Evolutionary conservation across 2,797 vertebrate genomes (phyloP), one percentile per base, ranked within the genome.

Genomic region (Percopsis omiscomaycus): DNA sequence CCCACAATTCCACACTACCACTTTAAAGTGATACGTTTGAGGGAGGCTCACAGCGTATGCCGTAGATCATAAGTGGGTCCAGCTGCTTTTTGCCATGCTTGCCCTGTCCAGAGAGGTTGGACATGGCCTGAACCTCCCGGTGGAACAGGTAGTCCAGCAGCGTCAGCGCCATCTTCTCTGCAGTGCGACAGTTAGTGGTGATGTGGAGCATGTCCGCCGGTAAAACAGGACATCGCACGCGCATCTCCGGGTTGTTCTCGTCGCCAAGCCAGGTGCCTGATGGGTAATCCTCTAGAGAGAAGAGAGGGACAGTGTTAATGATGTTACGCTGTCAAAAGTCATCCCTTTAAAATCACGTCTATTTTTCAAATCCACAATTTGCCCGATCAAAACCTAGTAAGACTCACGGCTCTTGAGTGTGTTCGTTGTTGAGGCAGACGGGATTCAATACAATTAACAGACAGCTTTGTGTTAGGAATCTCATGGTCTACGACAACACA

Each of bases 51-150:
- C 98, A 99, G 64, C 98, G 94, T 76, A 99, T 96, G 49, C 97
- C 98, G 0, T 99, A 99, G 86, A 99, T 98, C 94, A 98, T 99
- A 71, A 99, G 94, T 0, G 98, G 97, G 73, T 99, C 98, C 3
- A 99, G 94, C 83, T 99, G 98, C 77, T 98, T 98, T 88, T 99
- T 99, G 81, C 98, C 96, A 0, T 98, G 98, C 82, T 98, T 98
- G 30, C 98, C 97, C 80, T 98, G 98, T 22, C 98, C 98, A 0
- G 98, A 99, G 2, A 99, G 95, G 89, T 99, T 99, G 80, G 97
- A 99, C 85, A 98, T 95, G 4, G 98, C 98, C 84, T 99, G 98
- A 71, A 98, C 91, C 84, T 99, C 98, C 0, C 98, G 94, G 75
- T 99, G 97, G 74, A 99, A 99, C 45, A 99, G 93, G 83, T 99